These are phyloP conservation scores for Tenthredo amoena DNA, from an alignment of 2,888 invertebrate species.

Conservation along the genomic window DNA sequence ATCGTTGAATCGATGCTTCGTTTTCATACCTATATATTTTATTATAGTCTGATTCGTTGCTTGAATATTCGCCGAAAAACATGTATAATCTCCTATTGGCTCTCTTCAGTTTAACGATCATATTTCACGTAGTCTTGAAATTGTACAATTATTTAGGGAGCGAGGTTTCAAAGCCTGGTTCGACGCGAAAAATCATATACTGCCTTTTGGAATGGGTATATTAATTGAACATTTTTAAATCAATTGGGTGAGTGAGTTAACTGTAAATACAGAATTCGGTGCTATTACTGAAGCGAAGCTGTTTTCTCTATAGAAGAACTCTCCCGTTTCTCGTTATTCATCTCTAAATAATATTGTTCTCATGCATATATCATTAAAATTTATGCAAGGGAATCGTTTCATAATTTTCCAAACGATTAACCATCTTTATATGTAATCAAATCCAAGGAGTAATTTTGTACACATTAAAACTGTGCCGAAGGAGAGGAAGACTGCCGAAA, in stretches of 20 bases:
- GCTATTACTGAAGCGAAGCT: neutral
- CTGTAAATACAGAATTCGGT: neutral
- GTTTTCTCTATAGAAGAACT: neutral
- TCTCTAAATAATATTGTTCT: neutral
- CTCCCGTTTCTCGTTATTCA: neutral
- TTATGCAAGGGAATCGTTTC: neutral
- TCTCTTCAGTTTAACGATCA: neutral
- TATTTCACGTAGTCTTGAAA: neutral
- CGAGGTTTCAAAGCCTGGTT: slow-evolving; percentile 5
- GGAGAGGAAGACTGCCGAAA: slow-evolving; percentile 44
- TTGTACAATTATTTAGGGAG: neutral
- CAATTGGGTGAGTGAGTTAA: neutral
- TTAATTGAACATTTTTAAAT: neutral
- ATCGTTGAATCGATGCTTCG: neutral
- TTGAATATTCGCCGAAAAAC: neutral
- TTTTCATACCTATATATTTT: neutral
- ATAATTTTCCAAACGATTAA: slow-evolving; percentile 12
- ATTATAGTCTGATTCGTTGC: neutral
- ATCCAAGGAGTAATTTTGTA: slow-evolving; percentile 50
- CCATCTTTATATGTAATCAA: neutral
- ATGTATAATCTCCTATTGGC: neutral
- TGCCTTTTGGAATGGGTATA: neutral
- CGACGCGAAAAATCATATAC: slow-evolving; percentile 3
- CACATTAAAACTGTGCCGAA: slow-evolving; percentile 48
- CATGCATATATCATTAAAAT: neutral